These are phyloP conservation scores for Cryptoblepharus egeriae DNA, from an alignment of 2,797 vertebrate species.

Conservation along the genomic window DNA sequence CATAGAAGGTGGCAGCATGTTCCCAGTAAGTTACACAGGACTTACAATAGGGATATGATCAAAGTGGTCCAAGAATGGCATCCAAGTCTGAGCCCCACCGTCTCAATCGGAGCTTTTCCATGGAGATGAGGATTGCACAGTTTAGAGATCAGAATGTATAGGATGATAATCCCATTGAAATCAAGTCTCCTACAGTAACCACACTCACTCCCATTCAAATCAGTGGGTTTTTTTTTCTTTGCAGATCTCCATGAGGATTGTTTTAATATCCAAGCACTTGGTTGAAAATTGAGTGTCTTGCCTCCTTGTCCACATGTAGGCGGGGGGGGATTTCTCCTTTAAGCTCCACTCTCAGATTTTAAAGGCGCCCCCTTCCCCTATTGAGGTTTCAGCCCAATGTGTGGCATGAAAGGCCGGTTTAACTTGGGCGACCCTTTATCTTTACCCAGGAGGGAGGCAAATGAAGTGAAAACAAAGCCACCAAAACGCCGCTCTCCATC, in stretches of 20 bases:
- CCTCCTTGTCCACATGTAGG: background rate
- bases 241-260: background rate
- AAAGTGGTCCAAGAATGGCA: background rate
- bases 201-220: conserved; percentile 9
- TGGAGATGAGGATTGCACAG: background rate
- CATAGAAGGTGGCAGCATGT: background rate
- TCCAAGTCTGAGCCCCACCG: background rate
- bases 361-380: conserved; percentile 16
- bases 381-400: conserved; percentile 57
- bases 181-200: too few relatives aligned
- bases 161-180: background rate
- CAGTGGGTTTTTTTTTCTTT: too few relatives aligned
- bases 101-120: background rate
- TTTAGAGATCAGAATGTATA: background rate
- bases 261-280: conserved; percentile 3
- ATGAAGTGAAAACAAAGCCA: conserved; percentile 45
- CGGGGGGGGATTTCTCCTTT: conserved; percentile 13
- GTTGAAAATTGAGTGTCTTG: background rate
- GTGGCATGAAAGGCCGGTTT: conserved; percentile 63
- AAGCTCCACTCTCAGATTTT: conserved; percentile 39
- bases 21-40: background rate
- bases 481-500: conserved; percentile 64
- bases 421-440: conserved; percentile 59
- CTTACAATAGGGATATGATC: background rate
- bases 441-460: conserved; percentile 65